Percentiles rank a stretch among this genome's conserved stretches.
These are phyloP conservation scores for Pelochelys cantorii DNA, from an alignment of 2,797 vertebrate genomes.

Conservation along the genomic window DNA sequence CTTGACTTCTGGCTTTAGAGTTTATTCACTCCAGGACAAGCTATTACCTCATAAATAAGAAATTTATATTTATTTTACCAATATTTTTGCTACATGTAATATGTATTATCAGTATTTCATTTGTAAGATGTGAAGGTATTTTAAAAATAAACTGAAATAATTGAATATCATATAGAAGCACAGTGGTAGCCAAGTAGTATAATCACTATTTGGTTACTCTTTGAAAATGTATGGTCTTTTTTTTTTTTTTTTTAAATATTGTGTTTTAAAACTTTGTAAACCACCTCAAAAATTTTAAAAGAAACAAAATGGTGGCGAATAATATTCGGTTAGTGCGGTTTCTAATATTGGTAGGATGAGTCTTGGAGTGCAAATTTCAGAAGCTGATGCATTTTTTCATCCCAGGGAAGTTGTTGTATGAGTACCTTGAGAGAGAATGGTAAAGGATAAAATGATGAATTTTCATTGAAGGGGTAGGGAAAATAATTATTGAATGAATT, in stretches of 20 bases:
- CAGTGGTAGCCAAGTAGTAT: not conserved
- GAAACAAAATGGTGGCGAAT: not conserved
- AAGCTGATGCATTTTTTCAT: not conserved
- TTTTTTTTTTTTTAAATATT: no score
- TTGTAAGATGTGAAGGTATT: not conserved
- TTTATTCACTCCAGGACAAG: not conserved
- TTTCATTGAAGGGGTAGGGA: conserved; percentile 1
- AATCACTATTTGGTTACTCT: not conserved
- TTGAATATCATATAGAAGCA: fast-evolving
- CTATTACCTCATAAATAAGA: not conserved
- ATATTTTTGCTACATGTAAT: not conserved
- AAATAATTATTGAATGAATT: conserved; percentile 11
- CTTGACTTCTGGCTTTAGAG: fast-evolving
- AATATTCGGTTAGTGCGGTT: not conserved
- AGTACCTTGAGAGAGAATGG: not conserved
- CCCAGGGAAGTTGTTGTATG: not conserved
- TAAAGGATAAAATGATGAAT: conserved; percentile 17
- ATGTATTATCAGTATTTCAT: not conserved
- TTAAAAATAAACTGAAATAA: not conserved
- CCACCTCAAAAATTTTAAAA: no score
- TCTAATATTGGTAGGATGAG: not conserved
- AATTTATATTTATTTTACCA: not conserved
- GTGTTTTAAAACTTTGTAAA: no score
- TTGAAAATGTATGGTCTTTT: not conserved
- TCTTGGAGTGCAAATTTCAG: not conserved